A percentile compares a stretch with the other conserved stretches of the same genome.
These are phyloP conservation scores for Diplolepis rosae DNA, from an alignment of 2,888 invertebrate genomes.

Conservation along the genomic window DNA sequence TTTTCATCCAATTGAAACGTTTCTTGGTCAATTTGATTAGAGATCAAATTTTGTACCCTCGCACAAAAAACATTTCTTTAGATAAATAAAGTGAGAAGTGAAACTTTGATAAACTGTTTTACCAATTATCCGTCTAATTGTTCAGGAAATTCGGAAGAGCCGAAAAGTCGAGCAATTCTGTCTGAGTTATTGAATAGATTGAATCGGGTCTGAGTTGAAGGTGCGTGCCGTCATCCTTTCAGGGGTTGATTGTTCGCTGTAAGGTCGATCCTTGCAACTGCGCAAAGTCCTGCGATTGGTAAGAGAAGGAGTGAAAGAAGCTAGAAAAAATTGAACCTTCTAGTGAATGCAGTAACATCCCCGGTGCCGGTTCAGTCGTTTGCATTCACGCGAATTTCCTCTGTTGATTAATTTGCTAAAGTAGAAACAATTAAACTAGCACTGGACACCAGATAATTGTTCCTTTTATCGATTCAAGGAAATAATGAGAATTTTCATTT, in stretches of 20 bases:
- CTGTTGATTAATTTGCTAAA: slow-evolving; percentile 20
- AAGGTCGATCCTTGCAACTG: slow-evolving; percentile 53
- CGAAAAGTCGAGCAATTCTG: slow-evolving; percentile 17
- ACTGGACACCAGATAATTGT: slow-evolving; percentile 17
- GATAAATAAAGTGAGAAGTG: no score
- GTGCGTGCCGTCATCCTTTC: slow-evolving; percentile 9
- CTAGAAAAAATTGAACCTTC: slow-evolving; percentile 38
- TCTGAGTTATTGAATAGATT: not conserved
- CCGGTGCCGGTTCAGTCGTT: slow-evolving; percentile 40
- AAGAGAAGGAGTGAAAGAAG: slow-evolving; percentile 28
- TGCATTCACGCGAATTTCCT: slow-evolving; percentile 32
- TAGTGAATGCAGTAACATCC: slow-evolving; percentile 45
- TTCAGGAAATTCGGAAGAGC: not conserved
- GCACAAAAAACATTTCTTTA: no score
- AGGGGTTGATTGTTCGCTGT: slow-evolving; percentile 29
- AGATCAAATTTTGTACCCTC: no score
- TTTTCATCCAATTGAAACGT: no score
- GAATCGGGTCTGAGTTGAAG: slow-evolving; percentile 7
- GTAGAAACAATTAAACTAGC: not conserved
- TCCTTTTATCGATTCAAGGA: slow-evolving; percentile 8
- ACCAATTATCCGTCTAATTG: no score
- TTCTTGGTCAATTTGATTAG: no score
- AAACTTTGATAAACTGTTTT: no score
- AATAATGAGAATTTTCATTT: not conserved
- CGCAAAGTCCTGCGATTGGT: slow-evolving; percentile 54